Conservation (phyloP, 1,140 invertebrate genomes). For the Chelonus insularis region DNA sequence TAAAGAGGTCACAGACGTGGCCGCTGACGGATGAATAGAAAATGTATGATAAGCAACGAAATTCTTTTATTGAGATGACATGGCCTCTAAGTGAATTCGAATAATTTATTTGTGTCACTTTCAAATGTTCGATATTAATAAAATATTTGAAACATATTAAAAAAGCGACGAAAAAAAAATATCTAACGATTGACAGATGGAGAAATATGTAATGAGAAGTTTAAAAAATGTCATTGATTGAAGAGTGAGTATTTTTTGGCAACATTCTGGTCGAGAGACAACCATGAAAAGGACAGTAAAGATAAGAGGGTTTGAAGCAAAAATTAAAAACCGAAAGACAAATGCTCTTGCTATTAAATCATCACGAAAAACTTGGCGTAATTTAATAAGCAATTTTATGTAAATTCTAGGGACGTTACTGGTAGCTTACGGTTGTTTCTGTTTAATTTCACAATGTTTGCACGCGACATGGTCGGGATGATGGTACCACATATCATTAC, state of each 20-base stretch:
- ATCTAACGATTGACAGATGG: too few species aligned
- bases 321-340: slow-evolving; percentile 54
- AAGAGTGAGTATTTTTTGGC: too few species aligned
- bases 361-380: slow-evolving; percentile 52
- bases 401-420: slow-evolving; percentile 47
- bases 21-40: slow-evolving; percentile 20
- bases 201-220: too few species aligned
- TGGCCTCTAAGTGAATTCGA: slow-evolving; percentile 13
- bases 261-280: too few species aligned
- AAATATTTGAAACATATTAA: too few species aligned
- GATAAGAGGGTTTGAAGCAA: slow-evolving; percentile 21
- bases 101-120: too few species aligned
- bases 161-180: too few species aligned
- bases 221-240: too few species aligned
- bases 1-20: slow-evolving; percentile 22
- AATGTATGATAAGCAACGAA: not conserved
- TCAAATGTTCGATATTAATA: too few species aligned
- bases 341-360: slow-evolving; percentile 54
- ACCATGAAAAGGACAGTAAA: slow-evolving; percentile 13
- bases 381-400: slow-evolving; percentile 61
- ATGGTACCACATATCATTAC: slow-evolving; percentile 15
- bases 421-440: slow-evolving; percentile 18
- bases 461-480: slow-evolving; percentile 40
- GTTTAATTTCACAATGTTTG: slow-evolving; percentile 43
- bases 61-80: slow-evolving; percentile 8